phyloP scores from a whole-genome alignment of 2,113 vertebrate genomes.

The Neodontobutis hainanensis region DNA sequence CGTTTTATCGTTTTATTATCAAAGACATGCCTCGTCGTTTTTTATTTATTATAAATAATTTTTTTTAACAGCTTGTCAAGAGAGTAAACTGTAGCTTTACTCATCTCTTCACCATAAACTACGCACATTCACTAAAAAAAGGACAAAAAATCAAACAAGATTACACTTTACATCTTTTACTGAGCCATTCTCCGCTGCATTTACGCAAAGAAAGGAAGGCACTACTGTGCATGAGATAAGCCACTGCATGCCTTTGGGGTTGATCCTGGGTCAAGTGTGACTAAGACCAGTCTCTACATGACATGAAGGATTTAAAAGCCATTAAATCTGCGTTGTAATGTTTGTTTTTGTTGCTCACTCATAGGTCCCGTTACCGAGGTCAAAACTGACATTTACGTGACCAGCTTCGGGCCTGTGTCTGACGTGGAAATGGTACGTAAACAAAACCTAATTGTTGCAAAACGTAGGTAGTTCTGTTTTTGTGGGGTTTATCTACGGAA shows the following conservation, averaged over 20 bases:
- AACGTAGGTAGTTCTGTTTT: no score
- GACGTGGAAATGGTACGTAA: conserved; percentile 97
- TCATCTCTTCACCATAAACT: conserved; percentile 17
- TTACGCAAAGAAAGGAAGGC: conserved; percentile 23
- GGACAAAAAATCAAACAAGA: conserved; percentile 32
- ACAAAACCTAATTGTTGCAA: no score
- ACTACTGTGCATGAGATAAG: conserved; percentile 18
- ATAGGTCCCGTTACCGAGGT: conserved; percentile 94
- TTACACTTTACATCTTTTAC: conserved; percentile 43
- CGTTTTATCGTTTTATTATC: conserved; percentile 5
- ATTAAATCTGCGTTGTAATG: not conserved
- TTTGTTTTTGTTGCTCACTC: conserved; percentile 27
- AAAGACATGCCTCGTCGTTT: conserved; percentile 1
- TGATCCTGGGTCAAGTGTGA: conserved; percentile 10
- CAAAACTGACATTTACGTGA: conserved; percentile 98
- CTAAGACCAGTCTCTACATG: not conserved
- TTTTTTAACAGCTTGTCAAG: conserved; percentile 20
- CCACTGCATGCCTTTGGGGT: conserved; percentile 4
- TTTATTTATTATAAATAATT: conserved; percentile 5
- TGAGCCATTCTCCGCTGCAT: conserved; percentile 24
- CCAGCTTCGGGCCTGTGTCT: conserved; percentile 96
- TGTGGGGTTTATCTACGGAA: no score
- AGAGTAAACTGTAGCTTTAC: not conserved
- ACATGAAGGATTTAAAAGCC: conserved; percentile 17
- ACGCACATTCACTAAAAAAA: not conserved